These are phyloP conservation scores for Pseudopipra pipra DNA, from an alignment of 2,113 vertebrate genomes.

Conservation along the genomic window DNA sequence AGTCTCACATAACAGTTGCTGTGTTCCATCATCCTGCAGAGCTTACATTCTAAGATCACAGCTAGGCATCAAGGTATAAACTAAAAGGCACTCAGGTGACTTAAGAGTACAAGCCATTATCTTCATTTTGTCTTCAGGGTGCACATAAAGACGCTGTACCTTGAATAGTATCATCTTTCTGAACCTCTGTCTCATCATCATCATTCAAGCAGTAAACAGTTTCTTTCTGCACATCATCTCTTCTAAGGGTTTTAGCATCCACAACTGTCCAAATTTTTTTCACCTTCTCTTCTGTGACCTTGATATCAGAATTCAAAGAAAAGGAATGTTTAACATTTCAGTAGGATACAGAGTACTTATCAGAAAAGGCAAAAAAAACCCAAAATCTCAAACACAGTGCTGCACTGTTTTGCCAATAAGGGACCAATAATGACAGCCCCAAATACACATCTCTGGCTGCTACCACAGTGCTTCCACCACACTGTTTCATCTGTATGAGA, in stretches of 20 bases:
- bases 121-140: background rate
- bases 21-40: background rate
- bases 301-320: slow-evolving; percentile 21
- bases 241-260: slow-evolving; percentile 83
- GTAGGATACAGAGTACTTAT: background rate
- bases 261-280: slow-evolving; percentile 88
- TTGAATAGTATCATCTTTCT: slow-evolving; percentile 89
- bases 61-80: background rate
- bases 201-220: slow-evolving; percentile 92
- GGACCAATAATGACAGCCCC: background rate
- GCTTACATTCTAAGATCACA: background rate
- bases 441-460: background rate
- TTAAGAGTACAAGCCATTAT: background rate
- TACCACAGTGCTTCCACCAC: background rate
- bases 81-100: background rate
- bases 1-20: background rate
- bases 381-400: background rate
- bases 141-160: slow-evolving; percentile 69
- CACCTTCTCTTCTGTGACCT: slow-evolving; percentile 86
- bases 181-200: slow-evolving; percentile 93
- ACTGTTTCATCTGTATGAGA: background rate
- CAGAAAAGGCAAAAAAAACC: background rate
- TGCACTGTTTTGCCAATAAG: background rate
- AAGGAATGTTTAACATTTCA: background rate
- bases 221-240: slow-evolving; percentile 86